Conservation (phyloP, 2,113 vertebrate species). For the Sylvilagus bachmani region DNA sequence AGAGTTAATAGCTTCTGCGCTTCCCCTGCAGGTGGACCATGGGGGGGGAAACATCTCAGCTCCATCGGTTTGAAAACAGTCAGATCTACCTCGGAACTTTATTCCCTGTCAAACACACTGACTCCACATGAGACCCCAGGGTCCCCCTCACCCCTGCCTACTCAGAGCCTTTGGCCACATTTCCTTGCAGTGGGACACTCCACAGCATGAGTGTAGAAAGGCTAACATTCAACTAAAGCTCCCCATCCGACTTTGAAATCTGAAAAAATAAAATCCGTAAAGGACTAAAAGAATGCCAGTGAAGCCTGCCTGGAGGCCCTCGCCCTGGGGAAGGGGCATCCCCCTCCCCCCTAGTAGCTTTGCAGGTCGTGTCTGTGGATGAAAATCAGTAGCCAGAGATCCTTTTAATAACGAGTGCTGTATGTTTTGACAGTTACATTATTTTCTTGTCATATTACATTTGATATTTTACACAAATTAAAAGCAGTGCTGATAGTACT, state of each 20-base stretch:
- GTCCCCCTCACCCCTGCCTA: neutral
- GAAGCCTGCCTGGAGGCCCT: neutral
- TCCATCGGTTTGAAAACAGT: neutral
- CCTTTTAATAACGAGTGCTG: neutral
- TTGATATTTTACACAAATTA: neutral
- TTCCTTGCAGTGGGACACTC: neutral
- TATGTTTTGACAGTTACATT: neutral
- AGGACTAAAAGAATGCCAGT: neutral
- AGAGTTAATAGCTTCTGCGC: neutral
- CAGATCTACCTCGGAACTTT: neutral
- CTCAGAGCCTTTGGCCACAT: neutral
- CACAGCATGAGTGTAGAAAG: neutral
- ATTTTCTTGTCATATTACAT: no score
- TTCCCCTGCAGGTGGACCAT: neutral
- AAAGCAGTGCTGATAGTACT: conserved; percentile 27
- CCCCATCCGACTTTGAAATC: conserved; percentile 56
- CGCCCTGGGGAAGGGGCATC: neutral
- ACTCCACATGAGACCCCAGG: neutral
- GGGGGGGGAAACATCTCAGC: neutral
- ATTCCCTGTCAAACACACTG: neutral
- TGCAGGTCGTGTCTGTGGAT: neutral
- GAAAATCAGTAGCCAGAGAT: neutral
- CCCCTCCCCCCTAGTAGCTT: neutral
- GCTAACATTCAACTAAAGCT: conserved; percentile 22
- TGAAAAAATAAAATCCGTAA: conserved; percentile 38